Evolutionary conservation across 2,888 invertebrate species (phyloP), one percentile per base, ranked within the genome.

Genomic region (Netelia melanura): DNA sequence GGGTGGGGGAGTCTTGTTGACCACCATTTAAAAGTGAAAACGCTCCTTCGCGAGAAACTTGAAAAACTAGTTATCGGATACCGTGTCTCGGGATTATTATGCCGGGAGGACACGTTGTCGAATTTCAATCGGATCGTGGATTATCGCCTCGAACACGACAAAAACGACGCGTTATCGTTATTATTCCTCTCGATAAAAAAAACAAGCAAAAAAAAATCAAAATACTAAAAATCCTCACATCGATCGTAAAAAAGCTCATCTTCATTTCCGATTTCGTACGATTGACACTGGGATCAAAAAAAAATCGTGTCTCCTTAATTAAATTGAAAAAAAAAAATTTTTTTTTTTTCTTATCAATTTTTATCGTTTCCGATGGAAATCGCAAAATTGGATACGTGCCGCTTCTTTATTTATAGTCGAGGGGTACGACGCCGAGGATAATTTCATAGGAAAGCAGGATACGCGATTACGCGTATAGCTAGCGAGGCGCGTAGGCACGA

Each of bases 1-100:
- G 38, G 68, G 17, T 0, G 17, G 17, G 17, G 17, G 17, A 43
- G 61, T 52, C 48, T 68, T 71, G 75, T 68, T 71, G 75, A 82
- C 65, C 17, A 23, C 14, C 76, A 62, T 85, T 83, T 80, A 82
- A 85, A 85, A 85, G 85, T 85, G 85, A 85, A 85, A 85, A 85
- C 71, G 58, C 44, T 52, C 54, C 62, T 71, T 75, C 67, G 43
- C 43, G 64, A 61, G 52, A 74, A 84, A 79, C 78, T 85, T 70
- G 75, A 70, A 68, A 61, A 81, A 74, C 78, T 62, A 68, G 77
- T 74, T 76, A 62, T 48, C 17, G 30, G 17, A 68, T 11, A 30
- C 25, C 17, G 30, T 30, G 30, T 43, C n/a, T 23, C 30, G 30
- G 5, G 30, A n/a, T 17, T 74, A 77, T 76, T 76, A 64, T 67